Percentiles rank a stretch among this genome's conserved stretches.
These are phyloP conservation scores for Pemphigus obesinymphae DNA, from an alignment of 1,140 invertebrate genomes.

Conservation along the genomic window DNA sequence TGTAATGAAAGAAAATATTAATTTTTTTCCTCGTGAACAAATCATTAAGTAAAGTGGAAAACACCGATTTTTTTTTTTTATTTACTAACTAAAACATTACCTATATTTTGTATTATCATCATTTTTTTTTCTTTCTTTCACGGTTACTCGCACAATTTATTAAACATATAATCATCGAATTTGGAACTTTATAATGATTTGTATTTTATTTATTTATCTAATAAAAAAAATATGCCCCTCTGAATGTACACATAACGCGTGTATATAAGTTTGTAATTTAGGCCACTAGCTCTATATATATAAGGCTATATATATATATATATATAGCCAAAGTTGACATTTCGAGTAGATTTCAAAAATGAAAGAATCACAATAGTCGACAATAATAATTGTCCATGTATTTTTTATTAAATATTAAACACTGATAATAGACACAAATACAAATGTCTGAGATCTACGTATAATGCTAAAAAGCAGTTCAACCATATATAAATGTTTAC, in stretches of 20 bases:
- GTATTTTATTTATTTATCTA: no score
- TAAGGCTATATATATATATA: no score
- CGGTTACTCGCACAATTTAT: background rate
- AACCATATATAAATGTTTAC: background rate
- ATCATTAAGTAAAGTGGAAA: slow-evolving; percentile 9
- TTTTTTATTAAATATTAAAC: no score
- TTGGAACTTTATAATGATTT: background rate
- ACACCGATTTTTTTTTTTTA: background rate
- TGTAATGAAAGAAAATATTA: background rate
- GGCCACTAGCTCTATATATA: background rate
- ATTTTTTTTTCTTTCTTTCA: background rate
- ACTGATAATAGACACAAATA: no score
- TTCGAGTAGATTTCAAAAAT: background rate
- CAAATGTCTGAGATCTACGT: no score
- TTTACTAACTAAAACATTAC: background rate
- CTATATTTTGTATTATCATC: background rate
- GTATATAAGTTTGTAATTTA: no score
- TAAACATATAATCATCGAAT: background rate
- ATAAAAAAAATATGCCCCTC: no score
- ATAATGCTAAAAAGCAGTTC: no score
- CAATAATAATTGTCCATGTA: no score
- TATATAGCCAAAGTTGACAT: background rate
- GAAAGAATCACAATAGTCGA: background rate
- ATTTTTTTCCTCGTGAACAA: background rate
- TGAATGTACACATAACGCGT: no score